Evolutionary conservation across 2,888 invertebrate species (phyloP).

Genomic region (Apomyelois bistriatella): DNA sequence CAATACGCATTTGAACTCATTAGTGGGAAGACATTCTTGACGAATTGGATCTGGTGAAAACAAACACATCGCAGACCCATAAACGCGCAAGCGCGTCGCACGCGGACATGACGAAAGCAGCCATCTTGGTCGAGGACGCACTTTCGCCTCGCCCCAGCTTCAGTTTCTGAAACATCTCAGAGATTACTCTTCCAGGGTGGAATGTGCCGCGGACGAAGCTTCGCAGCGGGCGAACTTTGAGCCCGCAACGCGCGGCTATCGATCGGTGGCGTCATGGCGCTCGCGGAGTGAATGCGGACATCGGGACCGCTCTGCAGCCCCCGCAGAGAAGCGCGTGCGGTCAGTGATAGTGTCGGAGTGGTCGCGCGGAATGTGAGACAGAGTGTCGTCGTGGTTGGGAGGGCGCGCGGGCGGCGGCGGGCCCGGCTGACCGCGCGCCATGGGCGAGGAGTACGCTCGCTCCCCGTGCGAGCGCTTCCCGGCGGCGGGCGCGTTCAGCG

Average conservation of each 20-base stretch:
- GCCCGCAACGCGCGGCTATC: conserved; percentile 72
- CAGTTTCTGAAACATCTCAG: conserved; percentile 52
- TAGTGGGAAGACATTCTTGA: conserved; percentile 36
- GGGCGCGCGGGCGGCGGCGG: conserved; percentile 76
- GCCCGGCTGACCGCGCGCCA: conserved; percentile 74
- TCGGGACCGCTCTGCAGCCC: conserved; percentile 64
- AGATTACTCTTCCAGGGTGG: conserved; percentile 37
- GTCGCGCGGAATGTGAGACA: conserved; percentile 71
- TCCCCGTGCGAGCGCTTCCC: conserved; percentile 78
- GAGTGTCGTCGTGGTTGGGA: conserved; percentile 53
- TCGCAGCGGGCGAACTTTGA: conserved; percentile 63
- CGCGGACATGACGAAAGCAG: conserved; percentile 72
- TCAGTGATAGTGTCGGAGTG: conserved; percentile 64
- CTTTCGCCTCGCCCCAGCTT: conserved; percentile 76
- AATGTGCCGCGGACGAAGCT: conserved; percentile 58
- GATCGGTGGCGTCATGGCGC: conserved; percentile 72
- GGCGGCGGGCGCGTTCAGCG: conserved; percentile 79
- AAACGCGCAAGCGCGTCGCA: conserved; percentile 71
- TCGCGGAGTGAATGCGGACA: conserved; percentile 77
- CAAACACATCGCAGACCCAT: conserved; percentile 64
- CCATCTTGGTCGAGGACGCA: conserved; percentile 75
- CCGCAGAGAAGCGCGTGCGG: conserved; percentile 53
- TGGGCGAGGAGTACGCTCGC: conserved; percentile 77
- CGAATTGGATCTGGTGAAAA: conserved; percentile 58
- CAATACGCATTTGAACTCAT: conserved; percentile 25